Evolutionary conservation across 2,888 invertebrate genomes (phyloP).

Genomic region (Eristalis pertinax): DNA sequence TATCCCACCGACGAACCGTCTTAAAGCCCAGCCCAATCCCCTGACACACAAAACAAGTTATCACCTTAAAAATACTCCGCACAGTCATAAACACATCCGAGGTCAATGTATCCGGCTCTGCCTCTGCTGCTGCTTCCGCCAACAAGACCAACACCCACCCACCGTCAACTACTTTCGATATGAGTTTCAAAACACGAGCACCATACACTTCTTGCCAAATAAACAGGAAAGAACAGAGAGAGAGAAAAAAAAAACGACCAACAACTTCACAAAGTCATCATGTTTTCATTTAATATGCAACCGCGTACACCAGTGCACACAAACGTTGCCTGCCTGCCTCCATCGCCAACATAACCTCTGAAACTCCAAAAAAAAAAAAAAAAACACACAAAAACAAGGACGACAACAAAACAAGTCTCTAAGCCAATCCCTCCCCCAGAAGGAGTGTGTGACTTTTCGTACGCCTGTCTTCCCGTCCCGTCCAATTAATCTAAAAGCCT

Average conservation of each 20-base stretch:
- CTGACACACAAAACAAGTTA: neutral
- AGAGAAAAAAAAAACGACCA: neutral
- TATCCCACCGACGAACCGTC: neutral
- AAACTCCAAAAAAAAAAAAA: neutral
- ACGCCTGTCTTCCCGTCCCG: slow-evolving; percentile 48
- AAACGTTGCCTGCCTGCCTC: neutral
- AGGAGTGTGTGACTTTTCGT: slow-evolving; percentile 15
- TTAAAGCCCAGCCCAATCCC: neutral
- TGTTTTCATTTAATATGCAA: slow-evolving; percentile 46
- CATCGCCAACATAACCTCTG: too few species aligned
- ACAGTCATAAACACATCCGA: neutral
- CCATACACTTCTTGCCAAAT: neutral
- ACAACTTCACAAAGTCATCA: slow-evolving; percentile 54
- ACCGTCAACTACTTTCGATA: slow-evolving; percentile 21
- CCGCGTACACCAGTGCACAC: slow-evolving; percentile 28
- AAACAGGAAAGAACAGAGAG: neutral
- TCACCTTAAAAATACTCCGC: neutral
- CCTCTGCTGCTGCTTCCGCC: neutral
- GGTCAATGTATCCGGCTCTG: neutral
- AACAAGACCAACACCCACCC: neutral
- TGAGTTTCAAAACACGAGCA: slow-evolving; percentile 25
- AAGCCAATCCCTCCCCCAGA: neutral
- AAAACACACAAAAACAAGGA: too few species aligned
- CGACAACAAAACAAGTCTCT: neutral
- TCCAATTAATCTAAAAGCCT: slow-evolving; percentile 78